These are phyloP conservation scores for Glandiceps talaboti DNA, from an alignment of 53 echinoderm and acorn worm species.

Conservation along the genomic window DNA sequence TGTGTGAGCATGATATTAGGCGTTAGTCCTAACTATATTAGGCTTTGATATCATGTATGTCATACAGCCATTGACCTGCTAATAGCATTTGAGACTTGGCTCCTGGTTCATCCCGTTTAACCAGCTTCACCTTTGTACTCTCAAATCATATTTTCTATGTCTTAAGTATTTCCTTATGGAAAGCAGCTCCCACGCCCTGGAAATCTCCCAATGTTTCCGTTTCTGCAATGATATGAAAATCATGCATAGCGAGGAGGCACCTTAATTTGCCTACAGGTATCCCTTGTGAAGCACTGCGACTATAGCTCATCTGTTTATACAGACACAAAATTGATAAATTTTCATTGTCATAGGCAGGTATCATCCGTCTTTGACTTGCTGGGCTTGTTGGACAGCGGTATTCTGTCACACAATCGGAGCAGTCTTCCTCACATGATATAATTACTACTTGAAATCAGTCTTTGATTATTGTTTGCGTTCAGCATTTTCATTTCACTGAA, in stretches of 20 bases:
- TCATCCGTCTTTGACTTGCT: neutral
- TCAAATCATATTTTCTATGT: neutral
- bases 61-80: neutral
- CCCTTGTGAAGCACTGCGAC: neutral
- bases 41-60: neutral
- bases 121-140: neutral
- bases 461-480: neutral
- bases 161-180: too few species aligned
- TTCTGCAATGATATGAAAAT: too few species aligned
- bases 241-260: too few species aligned
- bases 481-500: neutral
- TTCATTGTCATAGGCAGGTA: neutral
- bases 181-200: too few species aligned
- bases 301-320: neutral
- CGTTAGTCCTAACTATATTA: neutral
- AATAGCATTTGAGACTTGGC: neutral
- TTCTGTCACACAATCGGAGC: neutral
- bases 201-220: too few species aligned
- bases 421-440: neutral
- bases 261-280: too few species aligned
- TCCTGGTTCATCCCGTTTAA: too few species aligned
- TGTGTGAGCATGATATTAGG: neutral
- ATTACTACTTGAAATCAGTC: neutral
- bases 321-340: neutral
- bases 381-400: neutral